Percentiles rank a stretch among this genome's conserved stretches.
phyloP scores from a whole-genome alignment of 2,113 vertebrate species.

The Podarcis muralis region DNA sequence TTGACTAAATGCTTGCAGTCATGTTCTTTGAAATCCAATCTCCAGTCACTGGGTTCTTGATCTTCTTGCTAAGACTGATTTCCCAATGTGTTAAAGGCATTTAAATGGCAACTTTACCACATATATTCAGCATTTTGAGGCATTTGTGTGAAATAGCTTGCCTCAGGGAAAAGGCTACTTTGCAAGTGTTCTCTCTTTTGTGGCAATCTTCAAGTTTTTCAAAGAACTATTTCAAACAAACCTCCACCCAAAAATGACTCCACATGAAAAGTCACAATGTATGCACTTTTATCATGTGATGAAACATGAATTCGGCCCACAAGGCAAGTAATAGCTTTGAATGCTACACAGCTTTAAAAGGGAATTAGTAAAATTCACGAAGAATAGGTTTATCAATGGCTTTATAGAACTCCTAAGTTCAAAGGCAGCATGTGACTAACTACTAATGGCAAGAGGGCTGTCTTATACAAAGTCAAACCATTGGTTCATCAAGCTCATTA shows the following conservation, averaged over 20 bases:
- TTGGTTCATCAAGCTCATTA: no score
- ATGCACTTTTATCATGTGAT: not conserved
- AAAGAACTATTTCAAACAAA: not conserved
- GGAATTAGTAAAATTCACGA: not conserved
- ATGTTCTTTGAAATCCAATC: not conserved
- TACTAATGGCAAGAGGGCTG: no score
- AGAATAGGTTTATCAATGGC: not conserved
- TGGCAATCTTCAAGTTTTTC: not conserved
- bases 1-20: not conserved
- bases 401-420: not conserved
- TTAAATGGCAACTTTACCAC: not conserved
- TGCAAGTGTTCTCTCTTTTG: not conserved
- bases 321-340: not conserved
- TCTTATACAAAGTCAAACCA: no score
- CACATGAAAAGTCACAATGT: not conserved
- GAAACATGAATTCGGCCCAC: no score
- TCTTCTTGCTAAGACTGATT: not conserved
- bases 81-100: not conserved
- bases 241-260: not conserved
- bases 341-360: not conserved
- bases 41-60: not conserved
- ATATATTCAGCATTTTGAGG: not conserved
- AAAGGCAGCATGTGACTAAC: not conserved
- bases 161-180: not conserved
- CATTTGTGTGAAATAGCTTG: not conserved